Evolutionary conservation across 2,888 invertebrate genomes (phyloP).

Genomic region (Luffia ferchaultella): DNA sequence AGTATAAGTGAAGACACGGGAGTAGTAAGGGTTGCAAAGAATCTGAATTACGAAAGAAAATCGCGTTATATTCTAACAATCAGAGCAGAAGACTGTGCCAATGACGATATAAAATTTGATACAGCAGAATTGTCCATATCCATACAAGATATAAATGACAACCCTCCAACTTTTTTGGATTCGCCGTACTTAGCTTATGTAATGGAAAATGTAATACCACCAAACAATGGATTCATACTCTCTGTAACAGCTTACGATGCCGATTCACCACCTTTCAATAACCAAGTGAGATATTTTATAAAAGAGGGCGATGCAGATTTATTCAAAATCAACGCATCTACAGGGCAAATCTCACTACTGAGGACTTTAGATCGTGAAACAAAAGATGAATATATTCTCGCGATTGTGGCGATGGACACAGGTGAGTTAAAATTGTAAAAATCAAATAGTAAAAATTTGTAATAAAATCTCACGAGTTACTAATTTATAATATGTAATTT

Average conservation of each 20-base stretch:
- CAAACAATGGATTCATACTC: constrained; percentile 80
- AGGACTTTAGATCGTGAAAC: constrained; percentile 85
- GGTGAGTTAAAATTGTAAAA: constrained; percentile 69
- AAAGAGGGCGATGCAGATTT: constrained; percentile 92
- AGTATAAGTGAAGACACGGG: constrained; percentile 93
- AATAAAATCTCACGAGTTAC: too few relatives aligned
- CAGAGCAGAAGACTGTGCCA: constrained; percentile 87
- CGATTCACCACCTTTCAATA: constrained; percentile 89
- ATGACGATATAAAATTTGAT: constrained; percentile 75
- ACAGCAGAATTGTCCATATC: constrained; percentile 84
- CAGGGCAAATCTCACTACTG: constrained; percentile 88
- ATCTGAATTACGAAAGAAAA: constrained; percentile 91
- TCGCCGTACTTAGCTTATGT: constrained; percentile 95
- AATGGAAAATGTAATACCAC: constrained; percentile 90
- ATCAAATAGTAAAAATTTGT: too few relatives aligned
- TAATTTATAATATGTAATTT: too few relatives aligned
- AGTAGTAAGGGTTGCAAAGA: constrained; percentile 89
- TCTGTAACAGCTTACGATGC: constrained; percentile 90
- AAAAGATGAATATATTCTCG: constrained; percentile 84
- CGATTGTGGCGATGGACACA: constrained; percentile 93
- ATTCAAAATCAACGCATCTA: constrained; percentile 91
- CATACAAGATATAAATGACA: constrained; percentile 93
- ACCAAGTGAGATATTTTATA: constrained; percentile 90
- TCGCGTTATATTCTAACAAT: constrained; percentile 84
- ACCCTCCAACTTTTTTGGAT: constrained; percentile 90